Conservation (phyloP, 2,113 vertebrate species). For the Mungos mungo region DNA sequence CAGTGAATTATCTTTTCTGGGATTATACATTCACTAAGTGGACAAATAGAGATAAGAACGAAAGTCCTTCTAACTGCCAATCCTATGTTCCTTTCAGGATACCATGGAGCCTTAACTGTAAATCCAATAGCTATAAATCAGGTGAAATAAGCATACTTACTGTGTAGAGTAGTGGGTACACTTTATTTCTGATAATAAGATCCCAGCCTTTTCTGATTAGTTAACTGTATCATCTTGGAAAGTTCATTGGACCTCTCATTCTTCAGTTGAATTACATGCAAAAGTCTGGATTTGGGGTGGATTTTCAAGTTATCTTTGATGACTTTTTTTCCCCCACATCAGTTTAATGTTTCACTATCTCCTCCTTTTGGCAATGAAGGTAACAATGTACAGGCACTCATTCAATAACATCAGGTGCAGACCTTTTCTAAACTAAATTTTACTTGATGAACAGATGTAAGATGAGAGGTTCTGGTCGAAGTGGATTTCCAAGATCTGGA, state of each 20-base stretch:
- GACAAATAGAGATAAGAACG: neutral
- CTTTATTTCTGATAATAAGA: constrained; percentile 14
- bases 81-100: neutral
- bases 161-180: neutral
- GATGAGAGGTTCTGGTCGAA: neutral
- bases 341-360: neutral
- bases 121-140: neutral
- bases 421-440: neutral
- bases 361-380: neutral
- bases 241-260: neutral
- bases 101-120: neutral
- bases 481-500: neutral
- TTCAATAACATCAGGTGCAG: neutral
- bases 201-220: neutral
- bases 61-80: neutral
- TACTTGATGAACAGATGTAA: neutral
- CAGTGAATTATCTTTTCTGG: neutral
- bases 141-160: neutral
- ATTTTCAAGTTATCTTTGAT: neutral
- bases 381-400: neutral
- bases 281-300: neutral
- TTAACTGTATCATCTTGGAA: neutral
- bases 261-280: neutral
- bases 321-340: neutral
- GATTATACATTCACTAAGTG: neutral